These are phyloP conservation scores for Gymnodraco acuticeps DNA, from an alignment of 2,797 vertebrate species.

Conservation along the genomic window DNA sequence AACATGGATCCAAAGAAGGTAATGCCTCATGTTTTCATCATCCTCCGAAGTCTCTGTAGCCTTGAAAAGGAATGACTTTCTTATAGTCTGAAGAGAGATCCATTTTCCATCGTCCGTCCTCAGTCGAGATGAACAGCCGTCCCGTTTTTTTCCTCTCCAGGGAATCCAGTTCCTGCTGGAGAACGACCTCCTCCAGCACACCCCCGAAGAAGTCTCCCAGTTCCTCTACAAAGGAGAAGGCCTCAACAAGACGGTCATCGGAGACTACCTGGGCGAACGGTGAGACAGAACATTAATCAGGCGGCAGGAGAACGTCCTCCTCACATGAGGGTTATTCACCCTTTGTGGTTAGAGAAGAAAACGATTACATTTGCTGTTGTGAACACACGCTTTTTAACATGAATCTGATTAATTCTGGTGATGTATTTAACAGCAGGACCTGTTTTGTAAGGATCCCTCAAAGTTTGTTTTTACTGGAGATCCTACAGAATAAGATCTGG, in stretches of 20 bases:
- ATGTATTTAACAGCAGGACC: no score
- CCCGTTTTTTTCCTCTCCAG: conserved; percentile 72
- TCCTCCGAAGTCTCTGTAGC: conserved; percentile 4
- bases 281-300: conserved; percentile 71
- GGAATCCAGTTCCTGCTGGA: conserved; percentile 97
- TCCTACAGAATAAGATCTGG: not conserved
- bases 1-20: conserved; percentile 99
- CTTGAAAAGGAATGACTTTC: not conserved
- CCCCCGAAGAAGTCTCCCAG: conserved; percentile 95
- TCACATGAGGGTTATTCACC: conserved; percentile 56
- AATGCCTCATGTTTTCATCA: not conserved
- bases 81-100: not conserved
- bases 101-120: conserved; percentile 14
- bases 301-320: conserved; percentile 31
- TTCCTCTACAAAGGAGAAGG: conserved; percentile 98
- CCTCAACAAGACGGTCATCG: conserved; percentile 97
- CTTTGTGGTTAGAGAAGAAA: conserved; percentile 59
- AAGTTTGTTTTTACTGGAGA: not conserved
- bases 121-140: conserved; percentile 28
- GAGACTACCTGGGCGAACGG: conserved; percentile 97
- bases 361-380: conserved; percentile 28
- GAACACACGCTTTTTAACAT: no score
- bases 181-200: conserved; percentile 95
- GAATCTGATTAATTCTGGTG: no score
- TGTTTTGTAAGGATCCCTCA: not conserved